Conservation (phyloP, 2,113 vertebrate species). For the Peromyscus californicus region DNA sequence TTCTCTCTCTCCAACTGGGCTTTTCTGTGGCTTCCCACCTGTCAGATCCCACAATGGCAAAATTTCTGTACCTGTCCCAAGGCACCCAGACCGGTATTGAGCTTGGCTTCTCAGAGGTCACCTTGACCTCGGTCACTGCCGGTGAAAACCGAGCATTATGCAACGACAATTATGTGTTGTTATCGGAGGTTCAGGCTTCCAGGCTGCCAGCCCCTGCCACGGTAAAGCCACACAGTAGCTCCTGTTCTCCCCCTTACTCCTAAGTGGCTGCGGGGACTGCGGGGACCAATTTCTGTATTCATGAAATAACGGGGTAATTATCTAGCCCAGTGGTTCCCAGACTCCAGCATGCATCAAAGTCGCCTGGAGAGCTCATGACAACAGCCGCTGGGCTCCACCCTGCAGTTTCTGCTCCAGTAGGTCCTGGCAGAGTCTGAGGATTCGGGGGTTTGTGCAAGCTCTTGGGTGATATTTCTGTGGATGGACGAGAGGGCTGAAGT, state of each 20-base stretch:
- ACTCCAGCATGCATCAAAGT: not conserved
- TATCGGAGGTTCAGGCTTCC: not conserved
- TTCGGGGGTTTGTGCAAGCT: not conserved
- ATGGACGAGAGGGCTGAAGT: not conserved
- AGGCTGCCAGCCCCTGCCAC: not conserved
- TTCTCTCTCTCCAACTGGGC: too few species aligned
- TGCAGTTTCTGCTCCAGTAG: not conserved
- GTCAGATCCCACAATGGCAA: too few species aligned
- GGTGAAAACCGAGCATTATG: not conserved
- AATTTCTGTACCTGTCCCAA: not conserved
- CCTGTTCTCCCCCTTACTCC: not conserved
- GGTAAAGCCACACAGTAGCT: not conserved
- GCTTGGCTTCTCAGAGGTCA: not conserved
- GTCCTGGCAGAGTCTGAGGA: not conserved
- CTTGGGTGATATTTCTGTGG: not conserved
- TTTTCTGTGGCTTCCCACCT: not conserved
- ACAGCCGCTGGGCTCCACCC: not conserved
- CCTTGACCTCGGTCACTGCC: not conserved
- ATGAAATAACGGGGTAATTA: not conserved
- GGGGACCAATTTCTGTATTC: not conserved
- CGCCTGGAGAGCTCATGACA: not conserved
- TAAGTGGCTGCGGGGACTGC: too few species aligned
- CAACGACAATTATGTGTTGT: too few species aligned
- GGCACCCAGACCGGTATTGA: not conserved
- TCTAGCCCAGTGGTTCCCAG: not conserved